Percentiles rank a stretch among this genome's conserved stretches.
phyloP scores from a whole-genome alignment of 1,140 invertebrate genomes.

The Maniola jurtina region DNA sequence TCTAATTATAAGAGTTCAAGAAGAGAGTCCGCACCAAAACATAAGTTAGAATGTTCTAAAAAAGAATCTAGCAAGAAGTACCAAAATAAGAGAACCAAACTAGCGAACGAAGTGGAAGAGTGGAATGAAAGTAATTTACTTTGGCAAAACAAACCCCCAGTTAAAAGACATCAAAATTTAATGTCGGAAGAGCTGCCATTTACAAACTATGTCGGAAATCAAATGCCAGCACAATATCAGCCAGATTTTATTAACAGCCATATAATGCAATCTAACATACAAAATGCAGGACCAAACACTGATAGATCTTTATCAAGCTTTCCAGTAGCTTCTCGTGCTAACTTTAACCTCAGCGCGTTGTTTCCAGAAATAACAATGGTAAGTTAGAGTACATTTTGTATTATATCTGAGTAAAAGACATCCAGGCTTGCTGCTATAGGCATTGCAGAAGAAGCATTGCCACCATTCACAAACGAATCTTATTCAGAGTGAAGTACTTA shows the following conservation, averaged over 20 bases:
- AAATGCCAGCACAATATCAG: slow-evolving; percentile 65
- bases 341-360: slow-evolving; percentile 71
- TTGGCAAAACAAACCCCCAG: slow-evolving; percentile 63
- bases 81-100: slow-evolving; percentile 65
- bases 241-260: slow-evolving; percentile 69
- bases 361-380: slow-evolving; percentile 76
- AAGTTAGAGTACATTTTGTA: slow-evolving; percentile 21
- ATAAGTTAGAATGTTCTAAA: slow-evolving; percentile 72
- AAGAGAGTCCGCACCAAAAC: slow-evolving; percentile 63
- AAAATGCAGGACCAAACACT: slow-evolving; percentile 52
- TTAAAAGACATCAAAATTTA: slow-evolving; percentile 61
- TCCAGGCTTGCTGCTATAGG: background rate
- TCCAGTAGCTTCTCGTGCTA: slow-evolving; percentile 63
- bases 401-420: background rate
- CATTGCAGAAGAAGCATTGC: background rate
- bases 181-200: slow-evolving; percentile 64
- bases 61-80: slow-evolving; percentile 71
- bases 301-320: slow-evolving; percentile 58
- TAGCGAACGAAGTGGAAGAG: slow-evolving; percentile 59
- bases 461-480: too few species aligned
- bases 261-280: slow-evolving; percentile 61
- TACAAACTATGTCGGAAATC: slow-evolving; percentile 65
- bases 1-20: slow-evolving; percentile 56
- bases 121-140: slow-evolving; percentile 63
- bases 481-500: too few species aligned